Evolutionary conservation across 2,113 vertebrate species (phyloP).

Genomic region (Mobula birostris): DNA sequence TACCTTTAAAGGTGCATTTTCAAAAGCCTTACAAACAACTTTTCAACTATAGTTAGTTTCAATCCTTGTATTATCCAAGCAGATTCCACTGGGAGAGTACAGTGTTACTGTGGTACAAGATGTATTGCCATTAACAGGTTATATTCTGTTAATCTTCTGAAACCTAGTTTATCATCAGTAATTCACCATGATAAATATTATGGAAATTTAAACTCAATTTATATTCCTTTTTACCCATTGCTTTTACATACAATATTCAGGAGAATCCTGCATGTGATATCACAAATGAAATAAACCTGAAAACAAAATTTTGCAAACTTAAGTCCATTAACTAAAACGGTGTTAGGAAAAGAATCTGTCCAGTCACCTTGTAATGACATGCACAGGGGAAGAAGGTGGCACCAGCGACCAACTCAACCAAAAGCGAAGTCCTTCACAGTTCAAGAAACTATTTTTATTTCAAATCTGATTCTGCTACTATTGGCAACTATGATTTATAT

Average conservation of each 20-base stretch:
- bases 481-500: too few species aligned
- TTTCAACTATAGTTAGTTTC: neutral
- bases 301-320: neutral
- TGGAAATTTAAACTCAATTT: neutral
- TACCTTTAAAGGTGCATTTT: neutral
- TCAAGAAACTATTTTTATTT: too few species aligned
- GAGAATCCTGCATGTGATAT: neutral
- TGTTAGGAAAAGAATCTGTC: neutral
- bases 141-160: neutral
- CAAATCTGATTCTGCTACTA: too few species aligned
- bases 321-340: neutral
- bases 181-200: neutral
- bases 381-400: too few species aligned
- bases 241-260: neutral
- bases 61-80: neutral
- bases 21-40: neutral
- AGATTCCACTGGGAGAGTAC: neutral
- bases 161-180: neutral
- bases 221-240: neutral
- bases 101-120: neutral
- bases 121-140: neutral
- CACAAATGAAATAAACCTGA: neutral
- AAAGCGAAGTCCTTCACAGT: too few species aligned
- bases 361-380: neutral
- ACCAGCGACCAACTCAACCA: too few species aligned